These are phyloP conservation scores for Drosophila hamatofila DNA, from an alignment of 2,888 invertebrate genomes.

Conservation along the genomic window DNA sequence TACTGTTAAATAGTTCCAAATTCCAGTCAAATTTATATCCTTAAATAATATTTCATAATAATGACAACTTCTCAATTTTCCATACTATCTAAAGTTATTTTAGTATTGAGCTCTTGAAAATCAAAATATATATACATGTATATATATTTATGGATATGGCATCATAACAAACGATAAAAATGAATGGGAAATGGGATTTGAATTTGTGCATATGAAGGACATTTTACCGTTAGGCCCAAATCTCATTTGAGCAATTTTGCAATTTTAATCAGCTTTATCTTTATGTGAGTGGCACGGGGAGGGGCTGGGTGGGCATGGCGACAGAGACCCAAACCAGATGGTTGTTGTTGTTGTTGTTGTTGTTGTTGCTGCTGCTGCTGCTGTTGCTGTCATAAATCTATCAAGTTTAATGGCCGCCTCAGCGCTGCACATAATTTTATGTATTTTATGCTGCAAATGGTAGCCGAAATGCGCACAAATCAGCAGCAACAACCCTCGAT, in stretches of 20 bases:
- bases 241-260: slow-evolving; percentile 75
- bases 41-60: not conserved
- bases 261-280: slow-evolving; percentile 76
- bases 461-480: slow-evolving; percentile 69
- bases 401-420: slow-evolving; percentile 84
- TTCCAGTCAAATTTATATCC: no score
- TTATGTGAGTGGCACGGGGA: slow-evolving; percentile 53
- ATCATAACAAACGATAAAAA: slow-evolving; percentile 34
- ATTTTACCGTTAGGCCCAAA: slow-evolving; percentile 53
- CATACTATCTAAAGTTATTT: not conserved
- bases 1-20: no score
- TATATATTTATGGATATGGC: slow-evolving; percentile 11
- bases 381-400: slow-evolving; percentile 82
- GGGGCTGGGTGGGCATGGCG: slow-evolving; percentile 25
- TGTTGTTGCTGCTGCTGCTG: slow-evolving; percentile 29
- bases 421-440: slow-evolving; percentile 84
- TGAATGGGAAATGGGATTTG: slow-evolving; percentile 8
- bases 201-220: slow-evolving; percentile 22
- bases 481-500: slow-evolving; percentile 72
- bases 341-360: slow-evolving; percentile 27
- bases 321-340: slow-evolving; percentile 8
- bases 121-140: not conserved
- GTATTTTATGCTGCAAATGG: slow-evolving; percentile 82
- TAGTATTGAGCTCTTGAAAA: not conserved
- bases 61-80: not conserved